A percentile compares a stretch with the other conserved stretches of the same genome.
These are phyloP conservation scores for Eulemur rufifrons DNA, from an alignment of 2,113 vertebrate genomes.

Conservation along the genomic window DNA sequence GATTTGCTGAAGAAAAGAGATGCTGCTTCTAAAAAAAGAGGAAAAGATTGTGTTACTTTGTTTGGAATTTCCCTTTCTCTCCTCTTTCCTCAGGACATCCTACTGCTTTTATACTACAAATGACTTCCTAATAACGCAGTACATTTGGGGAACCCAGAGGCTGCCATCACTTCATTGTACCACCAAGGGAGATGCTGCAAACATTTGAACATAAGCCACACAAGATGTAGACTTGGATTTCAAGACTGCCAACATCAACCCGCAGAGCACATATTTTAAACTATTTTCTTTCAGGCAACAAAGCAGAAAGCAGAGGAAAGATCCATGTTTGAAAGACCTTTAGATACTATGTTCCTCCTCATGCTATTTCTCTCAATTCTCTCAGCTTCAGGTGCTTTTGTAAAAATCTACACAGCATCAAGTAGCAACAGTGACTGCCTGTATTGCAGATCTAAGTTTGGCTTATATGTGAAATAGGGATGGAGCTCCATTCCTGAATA, in stretches of 20 bases:
- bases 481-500: background rate
- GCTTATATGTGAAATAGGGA: background rate
- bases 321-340: background rate
- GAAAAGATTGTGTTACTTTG: background rate
- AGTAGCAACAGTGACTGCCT: background rate
- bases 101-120: background rate
- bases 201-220: background rate
- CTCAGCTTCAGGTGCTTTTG: background rate
- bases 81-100: background rate
- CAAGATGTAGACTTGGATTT: background rate
- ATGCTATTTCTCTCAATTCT: background rate
- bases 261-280: background rate
- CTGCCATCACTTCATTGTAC: background rate
- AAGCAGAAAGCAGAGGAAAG: slow-evolving; percentile 22
- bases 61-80: background rate
- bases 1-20: background rate
- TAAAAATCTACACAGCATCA: background rate
- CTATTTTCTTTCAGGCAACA: background rate
- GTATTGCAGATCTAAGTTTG: background rate
- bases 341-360: background rate
- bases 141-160: background rate
- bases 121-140: background rate
- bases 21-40: background rate
- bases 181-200: background rate
- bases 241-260: background rate